Base-by-base conservation (phyloP, 2,888 invertebrate genomes). In the Prosopocoilus inquinatus region DNA sequence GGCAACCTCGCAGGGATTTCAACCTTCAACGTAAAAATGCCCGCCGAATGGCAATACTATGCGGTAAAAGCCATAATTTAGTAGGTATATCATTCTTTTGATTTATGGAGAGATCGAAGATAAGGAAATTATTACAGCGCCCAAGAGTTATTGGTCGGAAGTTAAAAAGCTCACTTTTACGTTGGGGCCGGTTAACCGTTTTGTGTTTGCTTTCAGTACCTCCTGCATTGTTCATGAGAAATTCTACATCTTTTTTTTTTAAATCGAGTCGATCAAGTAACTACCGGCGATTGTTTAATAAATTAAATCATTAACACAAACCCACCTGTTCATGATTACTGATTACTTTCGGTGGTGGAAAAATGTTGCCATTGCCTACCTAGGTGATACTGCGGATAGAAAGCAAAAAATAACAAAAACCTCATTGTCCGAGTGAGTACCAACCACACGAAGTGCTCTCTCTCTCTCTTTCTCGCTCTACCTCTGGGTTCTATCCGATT, bases 71-170 rank as follows among this genome's bases (percentile, higher is more conserved):
- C 20, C 5, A 44, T 50, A 50, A 50, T 50, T 50, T 33, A 50
- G 50, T 50, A n/a, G n/a, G n/a, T n/a, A n/a, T n/a, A 50, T 50
- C 50, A 50, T 50, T 50, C 50, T 9, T 13, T 33, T 41, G 50
- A 50, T 50, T 50, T 50, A 50, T 50, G 34, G 50, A 38, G 50
- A 50, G 50, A 50, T 50, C 43, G 50, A 33, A 50, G 50, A 50
- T 50, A 50, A 20, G 44, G 41, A 35, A 50, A 41, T 43, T 50
- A 50, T 50, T 50, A 39, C 50, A 12, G 41, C 33, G 44, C 41
- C 41, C 32, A 34, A 43, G 50, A 50, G 41, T 50, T 50, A 50
- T 50, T 50, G 50, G 41, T 33, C n/a, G 12, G 34, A 34, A 47
- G n/a, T 47, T 16, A 13, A 32, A 47, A 35, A 34, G 33, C n/a